Evolutionary conservation across 2,797 vertebrate genomes (phyloP).

Genomic region (Crenichthys baileyi): DNA sequence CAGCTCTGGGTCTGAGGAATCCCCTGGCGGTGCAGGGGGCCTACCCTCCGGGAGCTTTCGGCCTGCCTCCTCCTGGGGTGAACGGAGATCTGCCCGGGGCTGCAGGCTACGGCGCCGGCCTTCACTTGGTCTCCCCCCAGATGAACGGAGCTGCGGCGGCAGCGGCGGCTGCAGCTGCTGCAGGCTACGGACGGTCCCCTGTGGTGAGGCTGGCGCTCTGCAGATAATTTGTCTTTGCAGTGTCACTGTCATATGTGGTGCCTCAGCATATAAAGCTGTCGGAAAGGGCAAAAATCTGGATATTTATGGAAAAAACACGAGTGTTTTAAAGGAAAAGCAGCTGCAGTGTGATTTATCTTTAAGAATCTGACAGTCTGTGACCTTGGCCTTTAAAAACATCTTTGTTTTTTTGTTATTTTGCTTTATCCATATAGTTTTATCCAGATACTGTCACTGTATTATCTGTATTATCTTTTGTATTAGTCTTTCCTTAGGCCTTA

Average conservation of each 20-base stretch:
- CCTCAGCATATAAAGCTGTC: constrained; percentile 44
- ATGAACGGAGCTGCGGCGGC: constrained; percentile 84
- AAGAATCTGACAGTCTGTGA: constrained; percentile 30
- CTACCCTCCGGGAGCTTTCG: constrained; percentile 87
- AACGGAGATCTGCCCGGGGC: constrained; percentile 86
- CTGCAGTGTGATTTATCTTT: constrained; percentile 17
- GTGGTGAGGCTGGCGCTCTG: constrained; percentile 77
- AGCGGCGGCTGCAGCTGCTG: constrained; percentile 69
- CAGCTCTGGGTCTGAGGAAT: constrained; percentile 88
- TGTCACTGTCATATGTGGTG: constrained; percentile 55
- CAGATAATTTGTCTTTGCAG: constrained; percentile 53
- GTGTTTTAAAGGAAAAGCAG: constrained; percentile 13
- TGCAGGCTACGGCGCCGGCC: constrained; percentile 78
- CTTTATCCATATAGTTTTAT: constrained; percentile 36
- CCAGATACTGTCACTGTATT: constrained; percentile 6
- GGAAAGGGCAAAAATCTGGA: constrained; percentile 20
- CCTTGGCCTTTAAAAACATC: constrained; percentile 29
- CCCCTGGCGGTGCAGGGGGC: constrained; percentile 86
- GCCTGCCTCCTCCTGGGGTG: constrained; percentile 85
- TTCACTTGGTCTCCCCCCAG: constrained; percentile 87
- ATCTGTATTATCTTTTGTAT: neutral
- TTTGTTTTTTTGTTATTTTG: constrained; percentile 27
- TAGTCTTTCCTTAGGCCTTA: neutral
- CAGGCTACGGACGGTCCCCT: constrained; percentile 84
- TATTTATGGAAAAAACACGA: neutral